These are phyloP conservation scores for Galaxias olidus DNA, from an alignment of 2,797 vertebrate species.

Conservation along the genomic window DNA sequence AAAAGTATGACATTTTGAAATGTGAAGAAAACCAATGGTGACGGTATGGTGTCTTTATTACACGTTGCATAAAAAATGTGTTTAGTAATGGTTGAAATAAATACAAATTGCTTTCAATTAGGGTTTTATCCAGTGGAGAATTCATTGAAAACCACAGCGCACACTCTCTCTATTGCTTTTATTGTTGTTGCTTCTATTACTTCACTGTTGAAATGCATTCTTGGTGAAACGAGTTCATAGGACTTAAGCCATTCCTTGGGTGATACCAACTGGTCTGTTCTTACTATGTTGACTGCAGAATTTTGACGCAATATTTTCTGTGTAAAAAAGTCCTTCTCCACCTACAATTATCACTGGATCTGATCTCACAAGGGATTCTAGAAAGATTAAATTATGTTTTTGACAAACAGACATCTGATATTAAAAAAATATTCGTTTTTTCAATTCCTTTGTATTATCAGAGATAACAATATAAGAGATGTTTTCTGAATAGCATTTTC, in stretches of 20 bases:
- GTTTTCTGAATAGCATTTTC: conserved; percentile 20
- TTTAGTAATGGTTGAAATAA: conserved; percentile 1
- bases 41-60: conserved; percentile 44
- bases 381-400: conserved; percentile 49
- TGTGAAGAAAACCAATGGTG: conserved; percentile 17
- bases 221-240: conserved; percentile 40
- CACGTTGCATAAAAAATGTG: conserved; percentile 29
- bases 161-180: conserved; percentile 40
- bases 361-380: conserved; percentile 46
- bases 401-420: conserved; percentile 52
- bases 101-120: conserved; percentile 37
- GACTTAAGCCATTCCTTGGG: conserved; percentile 69
- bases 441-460: conserved; percentile 51
- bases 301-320: conserved; percentile 53
- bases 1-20: conserved; percentile 21
- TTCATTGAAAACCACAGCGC: conserved; percentile 49
- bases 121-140: conserved; percentile 46
- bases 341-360: conserved; percentile 55
- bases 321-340: conserved; percentile 52
- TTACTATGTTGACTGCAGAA: conserved; percentile 55
- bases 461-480: conserved; percentile 45
- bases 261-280: conserved; percentile 65
- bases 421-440: conserved; percentile 67
- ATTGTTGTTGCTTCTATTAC: conserved; percentile 52
- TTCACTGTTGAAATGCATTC: conserved; percentile 59